Evolutionary conservation across 2,113 vertebrate species (phyloP).

Genomic region (Anseranas semipalmata): DNA sequence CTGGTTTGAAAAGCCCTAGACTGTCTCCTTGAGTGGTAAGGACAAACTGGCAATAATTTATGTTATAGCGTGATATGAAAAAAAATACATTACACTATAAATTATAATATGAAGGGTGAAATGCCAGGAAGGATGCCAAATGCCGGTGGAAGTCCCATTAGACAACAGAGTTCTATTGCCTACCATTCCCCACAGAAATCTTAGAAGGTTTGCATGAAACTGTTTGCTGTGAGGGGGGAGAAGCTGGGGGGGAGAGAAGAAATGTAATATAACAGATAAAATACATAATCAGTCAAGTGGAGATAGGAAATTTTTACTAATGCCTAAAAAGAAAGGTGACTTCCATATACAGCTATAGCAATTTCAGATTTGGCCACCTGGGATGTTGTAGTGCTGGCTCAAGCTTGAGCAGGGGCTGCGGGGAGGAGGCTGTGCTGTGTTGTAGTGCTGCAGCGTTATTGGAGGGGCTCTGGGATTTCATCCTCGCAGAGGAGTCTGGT

Average conservation of each 20-base stretch:
- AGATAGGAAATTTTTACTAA: conserved; percentile 60
- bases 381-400: neutral
- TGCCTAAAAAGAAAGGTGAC: conserved; percentile 63
- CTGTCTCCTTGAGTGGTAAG: conserved; percentile 79
- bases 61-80: conserved; percentile 74
- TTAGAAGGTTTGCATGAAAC: conserved; percentile 24
- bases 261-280: conserved; percentile 52
- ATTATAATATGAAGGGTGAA: conserved; percentile 78
- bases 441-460: neutral
- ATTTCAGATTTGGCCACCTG: neutral
- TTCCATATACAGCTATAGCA: conserved; percentile 13
- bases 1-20: conserved; percentile 33
- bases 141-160: conserved; percentile 73
- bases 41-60: conserved; percentile 82
- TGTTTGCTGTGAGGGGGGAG: neutral
- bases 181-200: conserved; percentile 71
- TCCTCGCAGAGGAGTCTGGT: neutral
- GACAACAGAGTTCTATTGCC: conserved; percentile 69
- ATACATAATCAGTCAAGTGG: conserved; percentile 65
- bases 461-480: neutral
- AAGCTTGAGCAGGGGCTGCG: neutral
- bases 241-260: neutral
- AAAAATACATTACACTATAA: conserved; percentile 78
- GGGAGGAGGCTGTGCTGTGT: neutral
- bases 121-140: conserved; percentile 74